These are phyloP conservation scores for Nephrotoma flavescens DNA, from an alignment of 2,888 invertebrate species.

Conservation along the genomic window DNA sequence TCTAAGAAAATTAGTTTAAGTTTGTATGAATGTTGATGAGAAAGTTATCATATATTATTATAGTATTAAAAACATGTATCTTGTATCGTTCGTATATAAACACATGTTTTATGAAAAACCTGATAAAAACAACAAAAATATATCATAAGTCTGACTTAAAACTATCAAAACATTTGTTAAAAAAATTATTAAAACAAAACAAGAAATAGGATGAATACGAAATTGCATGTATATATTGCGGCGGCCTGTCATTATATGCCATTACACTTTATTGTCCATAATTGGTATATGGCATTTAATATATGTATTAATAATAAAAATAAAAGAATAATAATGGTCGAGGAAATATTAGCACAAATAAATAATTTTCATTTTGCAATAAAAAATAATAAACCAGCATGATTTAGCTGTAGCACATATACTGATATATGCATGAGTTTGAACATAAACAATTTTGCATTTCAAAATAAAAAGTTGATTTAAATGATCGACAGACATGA, in stretches of 20 bases:
- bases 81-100: neutral
- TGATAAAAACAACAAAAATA: neutral
- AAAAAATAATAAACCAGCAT: neutral
- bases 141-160: neutral
- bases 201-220: slow-evolving; percentile 8
- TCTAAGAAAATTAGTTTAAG: neutral
- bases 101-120: too few relatives aligned
- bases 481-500: neutral
- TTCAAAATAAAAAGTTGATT: neutral
- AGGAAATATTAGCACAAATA: slow-evolving; percentile 3
- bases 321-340: neutral
- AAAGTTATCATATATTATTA: neutral
- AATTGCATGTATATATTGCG: slow-evolving; percentile 9
- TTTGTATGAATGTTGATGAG: neutral
- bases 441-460: neutral
- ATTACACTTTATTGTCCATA: slow-evolving; percentile 9
- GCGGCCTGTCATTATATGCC: slow-evolving; percentile 11
- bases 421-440: neutral
- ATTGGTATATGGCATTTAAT: slow-evolving; percentile 8
- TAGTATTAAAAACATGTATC: neutral
- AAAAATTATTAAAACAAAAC: slow-evolving; percentile 5
- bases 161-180: slow-evolving; percentile 5
- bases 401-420: neutral
- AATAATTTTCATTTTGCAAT: neutral
- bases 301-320: slow-evolving; percentile 1